Percentiles rank a stretch among this genome's conserved stretches.
phyloP scores from a whole-genome alignment of 1,140 invertebrate species.

The Nomia melanderi region DNA sequence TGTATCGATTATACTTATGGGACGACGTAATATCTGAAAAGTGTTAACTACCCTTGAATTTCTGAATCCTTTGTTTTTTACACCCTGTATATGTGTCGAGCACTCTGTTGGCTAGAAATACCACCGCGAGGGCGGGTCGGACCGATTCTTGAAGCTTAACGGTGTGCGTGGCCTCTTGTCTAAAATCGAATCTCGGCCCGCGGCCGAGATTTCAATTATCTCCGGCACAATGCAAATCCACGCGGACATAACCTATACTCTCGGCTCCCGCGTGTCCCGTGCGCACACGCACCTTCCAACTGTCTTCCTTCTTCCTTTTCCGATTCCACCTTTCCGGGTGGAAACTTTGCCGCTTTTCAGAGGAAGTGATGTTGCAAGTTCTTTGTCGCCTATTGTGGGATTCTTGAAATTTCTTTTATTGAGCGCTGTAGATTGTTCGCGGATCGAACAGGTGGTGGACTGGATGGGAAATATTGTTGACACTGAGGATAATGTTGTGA shows the following conservation, averaged over 20 bases:
- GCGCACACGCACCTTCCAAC: background rate
- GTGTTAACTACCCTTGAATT: too few relatives aligned
- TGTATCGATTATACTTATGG: too few relatives aligned
- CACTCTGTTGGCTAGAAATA: too few relatives aligned
- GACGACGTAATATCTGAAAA: too few relatives aligned
- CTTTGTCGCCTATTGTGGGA: background rate
- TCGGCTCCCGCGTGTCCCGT: slow-evolving; percentile 4
- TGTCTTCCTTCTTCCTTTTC: background rate
- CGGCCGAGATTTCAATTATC: slow-evolving; percentile 44
- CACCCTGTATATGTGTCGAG: too few relatives aligned
- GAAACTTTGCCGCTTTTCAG: background rate
- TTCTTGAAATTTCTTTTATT: slow-evolving; percentile 2
- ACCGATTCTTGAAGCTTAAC: slow-evolving; percentile 14
- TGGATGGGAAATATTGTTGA: background rate
- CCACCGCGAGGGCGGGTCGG: too few relatives aligned
- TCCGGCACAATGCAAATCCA: slow-evolving; percentile 15
- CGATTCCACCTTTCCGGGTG: too few relatives aligned
- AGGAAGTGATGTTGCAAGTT: background rate
- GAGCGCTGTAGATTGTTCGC: slow-evolving; percentile 32
- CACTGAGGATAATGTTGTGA: too few relatives aligned
- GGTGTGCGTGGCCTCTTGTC: slow-evolving; percentile 46
- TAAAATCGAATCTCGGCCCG: slow-evolving; percentile 64
- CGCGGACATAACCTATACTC: background rate
- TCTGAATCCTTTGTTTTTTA: too few relatives aligned
- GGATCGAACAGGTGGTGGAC: slow-evolving; percentile 56